phyloP scores from a whole-genome alignment of 2,888 invertebrate genomes.

The Leucophenga maculata region DNA sequence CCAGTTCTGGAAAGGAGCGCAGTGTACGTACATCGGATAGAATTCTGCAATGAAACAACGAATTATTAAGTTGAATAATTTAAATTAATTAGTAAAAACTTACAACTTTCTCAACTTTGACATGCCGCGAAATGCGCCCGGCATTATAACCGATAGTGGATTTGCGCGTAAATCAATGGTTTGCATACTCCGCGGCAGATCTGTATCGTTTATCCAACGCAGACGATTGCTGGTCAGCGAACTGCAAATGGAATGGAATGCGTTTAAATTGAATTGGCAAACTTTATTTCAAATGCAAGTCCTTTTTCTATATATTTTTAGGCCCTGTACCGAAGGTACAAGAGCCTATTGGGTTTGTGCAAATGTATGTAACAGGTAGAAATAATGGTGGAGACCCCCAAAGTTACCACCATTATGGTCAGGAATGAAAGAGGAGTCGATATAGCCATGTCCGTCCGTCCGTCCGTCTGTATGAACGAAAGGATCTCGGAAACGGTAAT shows the following conservation, averaged over 20 bases:
- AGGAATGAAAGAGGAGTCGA: no score
- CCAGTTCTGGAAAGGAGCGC: constrained; percentile 86
- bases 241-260: constrained; percentile 70
- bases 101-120: constrained; percentile 86
- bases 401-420: no score
- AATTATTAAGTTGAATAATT: not conserved
- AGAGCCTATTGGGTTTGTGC: no score
- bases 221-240: constrained; percentile 88
- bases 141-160: constrained; percentile 81
- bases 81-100: constrained; percentile 71
- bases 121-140: constrained; percentile 82
- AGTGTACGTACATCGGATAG: constrained; percentile 88
- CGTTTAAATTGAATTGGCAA: not conserved
- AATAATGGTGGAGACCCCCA: no score
- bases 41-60: constrained; percentile 75
- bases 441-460: no score
- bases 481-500: no score
- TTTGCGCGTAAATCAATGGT: constrained; percentile 88
- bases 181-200: constrained; percentile 81
- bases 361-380: no score
- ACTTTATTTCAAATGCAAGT: no score
- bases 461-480: no score
- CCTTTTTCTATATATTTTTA: no score
- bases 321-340: no score
- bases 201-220: constrained; percentile 80